Conservation (phyloP, 2,797 vertebrate genomes). For the Acridotheres tristis region DNA sequence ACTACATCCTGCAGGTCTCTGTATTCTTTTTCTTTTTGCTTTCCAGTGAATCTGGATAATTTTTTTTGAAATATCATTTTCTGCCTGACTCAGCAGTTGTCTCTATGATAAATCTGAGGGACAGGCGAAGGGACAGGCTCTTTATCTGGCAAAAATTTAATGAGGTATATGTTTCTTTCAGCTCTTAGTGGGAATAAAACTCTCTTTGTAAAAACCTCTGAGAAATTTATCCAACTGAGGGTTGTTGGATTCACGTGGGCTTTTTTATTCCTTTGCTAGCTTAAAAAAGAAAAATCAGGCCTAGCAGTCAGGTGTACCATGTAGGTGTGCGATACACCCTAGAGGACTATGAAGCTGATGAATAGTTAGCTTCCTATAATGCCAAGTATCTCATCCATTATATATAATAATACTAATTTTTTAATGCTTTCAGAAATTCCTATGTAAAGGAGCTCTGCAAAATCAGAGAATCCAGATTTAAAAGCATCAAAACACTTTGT, state of each 20-base stretch:
- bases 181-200: conserved; percentile 15
- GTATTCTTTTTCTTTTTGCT: background rate
- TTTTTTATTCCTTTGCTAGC: background rate
- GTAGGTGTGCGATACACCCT: background rate
- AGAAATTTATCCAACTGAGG: conserved; percentile 33
- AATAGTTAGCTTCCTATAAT: background rate
- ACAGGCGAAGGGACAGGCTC: background rate
- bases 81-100: background rate
- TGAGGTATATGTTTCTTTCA: background rate
- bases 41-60: background rate
- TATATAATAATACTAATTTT: background rate
- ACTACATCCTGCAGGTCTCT: background rate
- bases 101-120: background rate
- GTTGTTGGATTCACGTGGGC: background rate
- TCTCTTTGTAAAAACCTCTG: background rate
- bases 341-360: background rate
- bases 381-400: background rate
- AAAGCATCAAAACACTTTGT: background rate
- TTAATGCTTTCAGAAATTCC: background rate
- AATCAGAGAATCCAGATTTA: background rate
- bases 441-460: background rate
- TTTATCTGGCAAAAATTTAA: conserved; percentile 30
- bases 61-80: background rate
- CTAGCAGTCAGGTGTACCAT: background rate
- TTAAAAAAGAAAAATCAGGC: background rate